These are phyloP conservation scores for Cygnus atratus DNA, from an alignment of 2,113 vertebrate genomes.

Conservation along the genomic window DNA sequence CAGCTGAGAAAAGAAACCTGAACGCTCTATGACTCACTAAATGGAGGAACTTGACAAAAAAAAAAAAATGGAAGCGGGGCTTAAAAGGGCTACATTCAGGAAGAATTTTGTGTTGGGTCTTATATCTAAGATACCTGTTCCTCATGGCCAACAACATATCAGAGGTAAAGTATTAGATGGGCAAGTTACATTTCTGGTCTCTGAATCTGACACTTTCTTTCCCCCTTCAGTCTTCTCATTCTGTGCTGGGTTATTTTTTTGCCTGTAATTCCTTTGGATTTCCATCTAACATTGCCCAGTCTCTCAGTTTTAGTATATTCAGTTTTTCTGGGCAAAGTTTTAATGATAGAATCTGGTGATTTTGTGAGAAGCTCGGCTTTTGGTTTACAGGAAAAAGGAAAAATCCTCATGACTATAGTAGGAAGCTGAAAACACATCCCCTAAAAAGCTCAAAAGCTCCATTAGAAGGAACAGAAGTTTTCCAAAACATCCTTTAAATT, in stretches of 20 bases:
- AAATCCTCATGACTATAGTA: neutral
- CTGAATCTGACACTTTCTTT: neutral
- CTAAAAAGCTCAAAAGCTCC: neutral
- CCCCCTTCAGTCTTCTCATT: neutral
- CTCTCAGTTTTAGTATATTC: neutral
- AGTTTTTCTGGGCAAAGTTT: neutral
- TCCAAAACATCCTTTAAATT: neutral
- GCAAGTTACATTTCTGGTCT: neutral
- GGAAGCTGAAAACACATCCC: neutral
- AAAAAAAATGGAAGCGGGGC: neutral
- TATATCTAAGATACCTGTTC: neutral
- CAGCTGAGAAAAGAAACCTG: rapidly evolving
- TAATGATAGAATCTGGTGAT: neutral
- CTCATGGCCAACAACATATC: neutral
- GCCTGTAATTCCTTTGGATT: neutral
- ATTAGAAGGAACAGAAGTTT: neutral
- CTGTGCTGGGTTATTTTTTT: neutral
- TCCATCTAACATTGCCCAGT: neutral
- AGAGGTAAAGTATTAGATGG: neutral
- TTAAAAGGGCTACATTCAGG: neutral
- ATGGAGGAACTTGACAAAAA: neutral
- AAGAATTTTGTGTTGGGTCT: neutral
- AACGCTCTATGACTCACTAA: neutral
- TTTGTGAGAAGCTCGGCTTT: neutral
- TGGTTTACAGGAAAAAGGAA: neutral